phyloP scores from a whole-genome alignment of 2,888 invertebrate genomes.

The Hetaerina titia region DNA sequence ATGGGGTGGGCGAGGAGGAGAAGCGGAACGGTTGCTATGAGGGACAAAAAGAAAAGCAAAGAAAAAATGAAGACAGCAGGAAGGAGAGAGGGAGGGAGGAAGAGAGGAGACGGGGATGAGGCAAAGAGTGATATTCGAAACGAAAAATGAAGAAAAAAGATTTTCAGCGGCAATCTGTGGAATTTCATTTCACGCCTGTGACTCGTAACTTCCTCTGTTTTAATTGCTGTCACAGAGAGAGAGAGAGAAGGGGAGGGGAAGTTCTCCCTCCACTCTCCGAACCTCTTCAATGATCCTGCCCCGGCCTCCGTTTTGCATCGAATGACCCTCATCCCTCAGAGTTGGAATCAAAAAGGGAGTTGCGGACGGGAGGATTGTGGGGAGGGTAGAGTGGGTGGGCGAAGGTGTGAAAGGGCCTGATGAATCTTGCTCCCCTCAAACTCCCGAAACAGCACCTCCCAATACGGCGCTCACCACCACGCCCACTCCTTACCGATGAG shows the following conservation, averaged over 20 bases:
- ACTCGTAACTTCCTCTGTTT: conserved; percentile 59
- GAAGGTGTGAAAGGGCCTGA: background rate
- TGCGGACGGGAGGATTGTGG: background rate
- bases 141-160: background rate
- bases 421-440: background rate
- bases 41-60: background rate
- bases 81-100: background rate
- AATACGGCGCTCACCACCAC: background rate
- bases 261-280: background rate
- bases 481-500: background rate
- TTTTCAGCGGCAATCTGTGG: conserved; percentile 58
- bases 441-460: background rate
- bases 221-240: conserved; percentile 59
- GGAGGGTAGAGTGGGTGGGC: background rate
- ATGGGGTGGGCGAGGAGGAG: background rate
- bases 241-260: background rate
- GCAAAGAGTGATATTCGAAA: background rate
- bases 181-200: conserved; percentile 66
- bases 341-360: background rate
- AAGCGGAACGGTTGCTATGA: background rate
- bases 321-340: conserved; percentile 13
- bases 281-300: background rate
- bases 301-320: conserved; percentile 25
- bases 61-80: background rate
- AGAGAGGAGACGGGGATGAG: background rate